phyloP scores from a whole-genome alignment of 2,888 invertebrate genomes.

The Thumatha senex region DNA sequence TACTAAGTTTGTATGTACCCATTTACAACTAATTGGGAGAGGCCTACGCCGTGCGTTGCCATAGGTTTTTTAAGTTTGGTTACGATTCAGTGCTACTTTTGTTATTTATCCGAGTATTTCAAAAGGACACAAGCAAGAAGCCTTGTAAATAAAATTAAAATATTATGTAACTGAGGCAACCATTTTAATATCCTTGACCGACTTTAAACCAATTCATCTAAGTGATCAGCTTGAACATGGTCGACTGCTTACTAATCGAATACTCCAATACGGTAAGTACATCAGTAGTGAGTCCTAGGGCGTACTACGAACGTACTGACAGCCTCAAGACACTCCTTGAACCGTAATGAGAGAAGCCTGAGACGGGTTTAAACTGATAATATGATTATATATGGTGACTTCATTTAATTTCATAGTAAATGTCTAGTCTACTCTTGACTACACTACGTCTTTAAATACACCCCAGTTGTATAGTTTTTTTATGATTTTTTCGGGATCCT shows the following conservation, averaged over 20 bases:
- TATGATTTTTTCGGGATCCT: too few relatives aligned
- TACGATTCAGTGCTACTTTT: too few relatives aligned
- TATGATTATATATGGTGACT: constrained; percentile 29
- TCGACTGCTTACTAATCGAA: constrained; percentile 32
- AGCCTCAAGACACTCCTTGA: constrained; percentile 25
- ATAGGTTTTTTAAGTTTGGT: too few relatives aligned
- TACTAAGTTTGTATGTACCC: too few relatives aligned
- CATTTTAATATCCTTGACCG: constrained; percentile 13
- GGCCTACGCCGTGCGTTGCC: too few relatives aligned
- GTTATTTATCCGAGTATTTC: too few relatives aligned
- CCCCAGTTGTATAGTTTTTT: too few relatives aligned
- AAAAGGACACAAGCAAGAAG: background rate
- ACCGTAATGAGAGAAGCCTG: constrained; percentile 35
- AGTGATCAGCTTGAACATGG: constrained; percentile 36
- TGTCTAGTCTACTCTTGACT: too few relatives aligned
- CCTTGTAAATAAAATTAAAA: constrained; percentile 19
- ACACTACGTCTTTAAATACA: too few relatives aligned
- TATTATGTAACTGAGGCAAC: constrained; percentile 8
- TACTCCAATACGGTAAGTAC: constrained; percentile 26
- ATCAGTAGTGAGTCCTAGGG: constrained; percentile 36
- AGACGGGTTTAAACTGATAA: constrained; percentile 29
- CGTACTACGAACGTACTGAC: constrained; percentile 23
- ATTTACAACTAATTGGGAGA: too few relatives aligned
- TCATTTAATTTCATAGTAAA: constrained; percentile 13
- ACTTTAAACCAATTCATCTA: constrained; percentile 18